Conservation (phyloP, 2,113 vertebrate species). For the Callocephalon fimbriatum region DNA sequence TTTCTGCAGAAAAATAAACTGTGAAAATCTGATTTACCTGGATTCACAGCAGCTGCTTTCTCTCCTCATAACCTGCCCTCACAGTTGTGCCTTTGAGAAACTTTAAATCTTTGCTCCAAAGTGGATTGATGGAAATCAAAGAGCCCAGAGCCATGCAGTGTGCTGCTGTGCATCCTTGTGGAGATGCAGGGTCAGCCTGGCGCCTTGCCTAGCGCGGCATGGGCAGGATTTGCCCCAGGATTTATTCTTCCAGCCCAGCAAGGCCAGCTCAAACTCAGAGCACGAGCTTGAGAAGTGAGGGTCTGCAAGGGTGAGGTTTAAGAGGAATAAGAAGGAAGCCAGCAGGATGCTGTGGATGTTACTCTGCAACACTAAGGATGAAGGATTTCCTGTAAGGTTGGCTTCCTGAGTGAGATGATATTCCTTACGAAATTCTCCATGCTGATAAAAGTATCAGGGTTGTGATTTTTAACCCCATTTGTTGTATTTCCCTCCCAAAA, state of each 20-base stretch:
- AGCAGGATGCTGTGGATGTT: not conserved
- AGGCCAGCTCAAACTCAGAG: not conserved
- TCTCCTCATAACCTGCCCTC: not conserved
- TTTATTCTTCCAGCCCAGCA: not conserved
- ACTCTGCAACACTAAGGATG: not conserved
- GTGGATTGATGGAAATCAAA: not conserved
- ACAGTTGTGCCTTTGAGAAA: not conserved
- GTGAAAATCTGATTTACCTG: not conserved
- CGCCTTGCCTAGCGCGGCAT: not conserved
- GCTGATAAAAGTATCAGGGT: not conserved
- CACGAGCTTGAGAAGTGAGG: not conserved
- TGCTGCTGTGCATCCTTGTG: not conserved
- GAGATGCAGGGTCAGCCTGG: accelerated
- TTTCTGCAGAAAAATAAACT: not conserved
- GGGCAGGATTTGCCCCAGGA: not conserved
- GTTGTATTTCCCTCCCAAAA: not conserved
- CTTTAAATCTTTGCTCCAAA: not conserved
- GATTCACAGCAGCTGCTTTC: not conserved
- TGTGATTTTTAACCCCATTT: not conserved
- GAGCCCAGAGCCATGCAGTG: not conserved
- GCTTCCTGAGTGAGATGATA: not conserved
- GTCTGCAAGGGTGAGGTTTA: not conserved
- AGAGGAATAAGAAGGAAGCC: not conserved
- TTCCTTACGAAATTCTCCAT: not conserved
- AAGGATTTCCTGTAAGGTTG: slow-evolving; percentile 7